Evolutionary conservation across 2,888 invertebrate species (phyloP), one percentile per base, ranked within the genome.

Genomic region (Esperia sulphurella): DNA sequence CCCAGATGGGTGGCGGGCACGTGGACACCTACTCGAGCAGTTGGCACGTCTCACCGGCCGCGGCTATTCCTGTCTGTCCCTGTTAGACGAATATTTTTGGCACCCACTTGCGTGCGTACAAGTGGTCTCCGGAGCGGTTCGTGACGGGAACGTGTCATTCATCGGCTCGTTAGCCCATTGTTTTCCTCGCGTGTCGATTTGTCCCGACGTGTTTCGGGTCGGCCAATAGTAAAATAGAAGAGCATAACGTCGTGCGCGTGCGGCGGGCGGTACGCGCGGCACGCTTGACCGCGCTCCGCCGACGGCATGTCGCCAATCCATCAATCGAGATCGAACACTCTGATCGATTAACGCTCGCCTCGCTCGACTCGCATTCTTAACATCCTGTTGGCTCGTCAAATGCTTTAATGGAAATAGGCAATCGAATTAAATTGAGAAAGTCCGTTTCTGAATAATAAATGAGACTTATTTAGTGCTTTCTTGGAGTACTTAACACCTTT

Each of bases 121-220:
- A 82, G 82, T 80, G 79, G 65, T 68, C 68, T 75, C 67, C 64
- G 74, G 68, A 68, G 66, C 65, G 66, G 67, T 65, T 69, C 71
- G 73, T 70, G 74, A 69, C 70, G 74, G 63, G 65, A 72, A 70
- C 73, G 61, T 83, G 88, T 88, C 88, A 89, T 89, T 89, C 89
- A 88, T 89, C 85, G 79, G 79, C 75, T 81, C 80, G 79, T 80
- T 83, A 80, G 78, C 77, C 74, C 79, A 80, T 87, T 85, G 86
- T 84, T 82, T 80, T 83, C 78, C 72, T 79, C 76, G 76, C 71
- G 81, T 77, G 77, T 79, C 79, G 79, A 84, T 83, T 82, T 78
- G 82, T 75, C 71, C 68, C 65, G 68, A 69, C 75, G 75, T 74
- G 72, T 75, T 75, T 67, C 70, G 58, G 62, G 63, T 62, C 69